phyloP scores from a whole-genome alignment of 2,797 vertebrate species.

The Synaphobranchus kaupii region DNA sequence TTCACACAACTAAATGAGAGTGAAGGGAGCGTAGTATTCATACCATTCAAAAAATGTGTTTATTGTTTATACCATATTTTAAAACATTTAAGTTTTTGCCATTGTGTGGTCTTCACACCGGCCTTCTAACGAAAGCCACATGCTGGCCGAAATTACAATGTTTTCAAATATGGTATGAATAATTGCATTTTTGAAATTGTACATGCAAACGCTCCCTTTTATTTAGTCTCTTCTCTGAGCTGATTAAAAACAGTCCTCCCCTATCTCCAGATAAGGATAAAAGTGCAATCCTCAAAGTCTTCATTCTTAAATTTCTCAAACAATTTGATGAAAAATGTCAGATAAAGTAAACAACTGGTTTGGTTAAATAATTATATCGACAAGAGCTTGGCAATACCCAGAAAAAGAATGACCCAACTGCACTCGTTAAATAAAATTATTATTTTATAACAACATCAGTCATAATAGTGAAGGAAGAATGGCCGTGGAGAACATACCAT shows the following conservation, averaged over 20 bases:
- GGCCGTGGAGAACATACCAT: conserved; percentile 74
- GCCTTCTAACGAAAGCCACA: not conserved
- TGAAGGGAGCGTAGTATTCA: not conserved
- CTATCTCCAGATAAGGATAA: not conserved
- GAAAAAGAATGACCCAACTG: not conserved
- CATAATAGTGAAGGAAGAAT: not conserved
- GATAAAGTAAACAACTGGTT: not conserved
- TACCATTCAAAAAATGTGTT: not conserved
- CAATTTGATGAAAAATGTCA: not conserved
- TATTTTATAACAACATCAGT: not conserved
- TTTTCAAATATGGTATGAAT: too few species aligned
- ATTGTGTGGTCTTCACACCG: not conserved
- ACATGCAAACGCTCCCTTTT: not conserved
- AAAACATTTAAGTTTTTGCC: not conserved
- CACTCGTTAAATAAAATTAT: not conserved
- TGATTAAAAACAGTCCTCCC: not conserved
- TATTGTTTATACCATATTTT: not conserved
- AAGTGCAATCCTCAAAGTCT: not conserved
- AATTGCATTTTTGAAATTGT: not conserved
- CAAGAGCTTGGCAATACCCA: not conserved
- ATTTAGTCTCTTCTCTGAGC: too few species aligned
- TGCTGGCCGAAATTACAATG: not conserved
- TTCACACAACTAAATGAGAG: not conserved
- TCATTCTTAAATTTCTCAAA: not conserved
- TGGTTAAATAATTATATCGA: not conserved